Evolutionary conservation across 1,140 invertebrate genomes (phyloP), one percentile per base, ranked within the genome.

Genomic region (Stegodyphus dumicola): DNA sequence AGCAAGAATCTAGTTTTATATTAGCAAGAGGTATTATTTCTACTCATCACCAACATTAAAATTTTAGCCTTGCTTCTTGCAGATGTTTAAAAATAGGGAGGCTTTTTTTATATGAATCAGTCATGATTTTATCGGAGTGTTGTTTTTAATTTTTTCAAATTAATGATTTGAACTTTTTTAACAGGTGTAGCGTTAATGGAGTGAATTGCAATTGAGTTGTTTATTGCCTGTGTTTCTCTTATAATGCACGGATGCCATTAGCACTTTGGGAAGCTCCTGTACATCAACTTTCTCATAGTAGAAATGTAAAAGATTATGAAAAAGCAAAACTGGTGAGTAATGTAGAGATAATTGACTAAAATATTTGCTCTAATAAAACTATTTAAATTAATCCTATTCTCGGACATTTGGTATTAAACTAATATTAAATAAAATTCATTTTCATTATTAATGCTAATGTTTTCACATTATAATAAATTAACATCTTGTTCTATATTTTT

Each of bases 171-270:
- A 33, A 33, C 3, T 33, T 33, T 33, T 33, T 33, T 33, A 33
- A 33, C 33, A 33, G 33, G 33, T 33, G 33, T 33, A 33, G 33
- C 33, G 33, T 33, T 33, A 33, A 33, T 33, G 33, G 33, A 33
- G 33, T 33, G 33, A 33, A 33, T 33, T 33, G 33, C 3, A 33
- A 33, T 33, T 33, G 33, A 33, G 33, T 33, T 33, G 33, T 3
- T 33, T 33, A 33, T 33, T 33, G 33, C 3, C 33, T 33, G 33
- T 33, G 33, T 33, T 33, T 33, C 33, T 33, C 33, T 33, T 85
- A 33, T 52, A 76, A 85, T 85, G 81, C 81, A 76, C 81, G 65
- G 53, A 85, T 85, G 81, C 81, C 81, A 85, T 85, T 85, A 77
- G 81, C 81, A 76, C 48, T 85, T 70, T 85, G 81, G 81, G 81